phyloP scores from a whole-genome alignment of 2,113 vertebrate genomes.

The Hydropotes inermis region DNA sequence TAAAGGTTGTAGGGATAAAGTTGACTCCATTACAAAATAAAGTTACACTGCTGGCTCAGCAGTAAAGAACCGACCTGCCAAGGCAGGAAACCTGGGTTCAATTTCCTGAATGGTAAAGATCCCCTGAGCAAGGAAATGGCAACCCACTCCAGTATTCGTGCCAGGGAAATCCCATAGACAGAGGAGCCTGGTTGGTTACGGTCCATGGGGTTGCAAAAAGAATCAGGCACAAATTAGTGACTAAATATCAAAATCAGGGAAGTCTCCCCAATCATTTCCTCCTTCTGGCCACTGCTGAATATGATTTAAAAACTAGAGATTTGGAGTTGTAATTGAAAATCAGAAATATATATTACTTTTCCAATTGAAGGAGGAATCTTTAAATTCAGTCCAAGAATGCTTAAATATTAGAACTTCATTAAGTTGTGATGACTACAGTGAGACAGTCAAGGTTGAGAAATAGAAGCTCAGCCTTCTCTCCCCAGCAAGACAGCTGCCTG shows the following conservation, averaged over 20 bases:
- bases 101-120: not conserved
- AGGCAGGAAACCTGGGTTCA: rapidly evolving
- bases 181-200: not conserved
- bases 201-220: not conserved
- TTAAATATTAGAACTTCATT: not conserved
- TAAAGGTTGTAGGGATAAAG: not conserved
- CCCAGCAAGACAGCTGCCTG: rapidly evolving
- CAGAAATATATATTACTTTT: not conserved
- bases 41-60: not conserved
- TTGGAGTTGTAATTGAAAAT: not conserved
- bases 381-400: not conserved
- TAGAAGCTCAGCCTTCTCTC: not conserved
- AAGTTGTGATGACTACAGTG: not conserved
- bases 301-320: not conserved
- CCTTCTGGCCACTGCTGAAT: not conserved
- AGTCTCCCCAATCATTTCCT: not conserved
- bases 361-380: not conserved
- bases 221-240: not conserved
- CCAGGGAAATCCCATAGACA: not conserved
- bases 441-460: constrained; percentile 45
- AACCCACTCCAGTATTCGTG: not conserved
- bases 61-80: not conserved
- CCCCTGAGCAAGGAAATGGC: not conserved
- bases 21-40: not conserved
- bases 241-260: not conserved